A percentile compares a stretch with the other conserved stretches of the same genome.
These are phyloP conservation scores for Caenorhabditis macrosperma DNA, from an alignment of 2,888 invertebrate genomes.

Conservation along the genomic window DNA sequence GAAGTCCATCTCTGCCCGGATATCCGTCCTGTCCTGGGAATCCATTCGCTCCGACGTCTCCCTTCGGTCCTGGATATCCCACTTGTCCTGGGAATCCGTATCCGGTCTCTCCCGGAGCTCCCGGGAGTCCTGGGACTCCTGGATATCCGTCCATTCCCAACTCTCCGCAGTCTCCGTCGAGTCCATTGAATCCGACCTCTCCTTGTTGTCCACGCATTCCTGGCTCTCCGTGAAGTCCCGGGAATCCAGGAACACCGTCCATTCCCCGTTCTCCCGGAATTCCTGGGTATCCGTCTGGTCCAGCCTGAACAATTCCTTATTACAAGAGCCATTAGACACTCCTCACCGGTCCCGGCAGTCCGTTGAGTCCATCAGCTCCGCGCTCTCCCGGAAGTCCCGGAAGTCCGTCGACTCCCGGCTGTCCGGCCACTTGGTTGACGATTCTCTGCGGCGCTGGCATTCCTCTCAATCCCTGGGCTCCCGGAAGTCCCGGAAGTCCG, in stretches of 20 bases:
- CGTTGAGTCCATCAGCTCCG: constrained; percentile 71
- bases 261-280: constrained; percentile 69
- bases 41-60: constrained; percentile 71
- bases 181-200: constrained; percentile 71
- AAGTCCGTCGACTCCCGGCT: constrained; percentile 62
- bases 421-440: constrained; percentile 53
- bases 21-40: constrained; percentile 71
- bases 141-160: constrained; percentile 67
- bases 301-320: constrained; percentile 44
- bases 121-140: constrained; percentile 71
- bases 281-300: constrained; percentile 76
- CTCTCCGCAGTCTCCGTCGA: constrained; percentile 72
- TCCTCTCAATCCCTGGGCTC: constrained; percentile 69
- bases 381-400: constrained; percentile 72
- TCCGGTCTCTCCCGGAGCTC: constrained; percentile 72
- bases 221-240: constrained; percentile 73
- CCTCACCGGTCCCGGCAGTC: constrained; percentile 70
- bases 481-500: constrained; percentile 72
- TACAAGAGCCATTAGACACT: background rate
- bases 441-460: constrained; percentile 55
- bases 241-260: constrained; percentile 70
- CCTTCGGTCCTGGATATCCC: constrained; percentile 73
- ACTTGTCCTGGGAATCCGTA: constrained; percentile 71
- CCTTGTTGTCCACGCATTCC: constrained; percentile 71
- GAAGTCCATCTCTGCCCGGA: constrained; percentile 77